These are phyloP conservation scores for Eubasilissa regina DNA, from an alignment of 1,140 invertebrate species.

Conservation along the genomic window DNA sequence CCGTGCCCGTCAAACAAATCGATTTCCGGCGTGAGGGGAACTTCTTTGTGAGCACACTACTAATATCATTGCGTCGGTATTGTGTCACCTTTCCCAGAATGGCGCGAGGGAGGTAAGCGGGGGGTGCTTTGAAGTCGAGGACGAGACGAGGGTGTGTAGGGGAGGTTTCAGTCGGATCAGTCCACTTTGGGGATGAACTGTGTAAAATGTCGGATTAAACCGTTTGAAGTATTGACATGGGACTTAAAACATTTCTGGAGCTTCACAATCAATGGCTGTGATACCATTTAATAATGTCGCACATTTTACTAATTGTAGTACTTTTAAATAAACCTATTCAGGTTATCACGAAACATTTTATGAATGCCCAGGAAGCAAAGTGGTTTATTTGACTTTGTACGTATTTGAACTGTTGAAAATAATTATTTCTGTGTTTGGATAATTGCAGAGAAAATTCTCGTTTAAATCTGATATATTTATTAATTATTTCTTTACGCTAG, in stretches of 20 bases:
- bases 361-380: too few species aligned
- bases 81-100: conserved; percentile 23
- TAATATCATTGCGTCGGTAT: not conserved
- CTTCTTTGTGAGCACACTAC: not conserved
- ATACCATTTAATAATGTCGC: too few species aligned
- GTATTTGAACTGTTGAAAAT: too few species aligned
- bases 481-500: too few species aligned
- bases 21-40: conserved; percentile 28
- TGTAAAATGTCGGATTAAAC: not conserved
- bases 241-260: not conserved
- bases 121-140: not conserved
- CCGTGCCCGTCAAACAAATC: conserved; percentile 27
- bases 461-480: too few species aligned
- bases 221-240: not conserved
- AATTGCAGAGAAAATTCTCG: too few species aligned
- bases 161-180: conserved; percentile 24
- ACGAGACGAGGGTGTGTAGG: not conserved
- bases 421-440: too few species aligned
- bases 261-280: too few species aligned
- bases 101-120: not conserved
- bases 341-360: too few species aligned
- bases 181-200: conserved; percentile 9
- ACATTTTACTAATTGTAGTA: too few species aligned
- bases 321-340: too few species aligned
- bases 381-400: too few species aligned